Base-by-base conservation (phyloP, 1,140 invertebrate genomes). In the Theocolax elegans region DNA sequence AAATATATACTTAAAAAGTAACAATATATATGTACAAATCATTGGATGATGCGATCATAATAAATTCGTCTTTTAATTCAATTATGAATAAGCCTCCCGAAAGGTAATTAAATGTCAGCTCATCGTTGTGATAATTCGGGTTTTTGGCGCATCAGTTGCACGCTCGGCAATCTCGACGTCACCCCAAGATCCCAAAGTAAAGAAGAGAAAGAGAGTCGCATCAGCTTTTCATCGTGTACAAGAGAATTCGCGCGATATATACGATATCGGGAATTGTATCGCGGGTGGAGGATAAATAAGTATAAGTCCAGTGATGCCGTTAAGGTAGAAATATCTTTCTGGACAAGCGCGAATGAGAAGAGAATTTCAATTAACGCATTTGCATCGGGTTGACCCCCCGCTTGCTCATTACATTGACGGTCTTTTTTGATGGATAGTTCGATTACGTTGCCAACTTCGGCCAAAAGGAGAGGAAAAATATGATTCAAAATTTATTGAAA, bases 301-400 rank as follows among this genome's bases (percentile, higher is more conserved):
- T n/a, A n/a, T n/a, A n/a, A n/a, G n/a, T n/a, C n/a, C n/a, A n/a
- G n/a, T n/a, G n/a, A n/a, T n/a, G n/a, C n/a, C n/a, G n/a, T n/a
- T n/a, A n/a, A n/a, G n/a, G n/a, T n/a, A n/a, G n/a, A n/a, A n/a
- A 49, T 17, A 48, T 68, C 10, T 19, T 54, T 48, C 27, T 54
- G 49, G 59, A 63, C 59, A 63, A 70, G 68, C 68, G 68, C 68
- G 51, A 64, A 64, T 53, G 35, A 46, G 58, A 48, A 17, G 62
- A 38, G 69, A 71, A 71, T 71, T 66, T 71, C 69, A 71, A 71
- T 71, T 71, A 71, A 66, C 53, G 54, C 54, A 63, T 70, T 64
- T 64, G 49, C 42, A 71, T 49, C 13, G 23, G 38, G 2, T 23
- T 15, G 38, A 56, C 67, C 67, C 59, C 51, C 60, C 53, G 38